Evolutionary conservation across 2,888 invertebrate genomes (phyloP).

Genomic region (Amphipyra tragopoginis): DNA sequence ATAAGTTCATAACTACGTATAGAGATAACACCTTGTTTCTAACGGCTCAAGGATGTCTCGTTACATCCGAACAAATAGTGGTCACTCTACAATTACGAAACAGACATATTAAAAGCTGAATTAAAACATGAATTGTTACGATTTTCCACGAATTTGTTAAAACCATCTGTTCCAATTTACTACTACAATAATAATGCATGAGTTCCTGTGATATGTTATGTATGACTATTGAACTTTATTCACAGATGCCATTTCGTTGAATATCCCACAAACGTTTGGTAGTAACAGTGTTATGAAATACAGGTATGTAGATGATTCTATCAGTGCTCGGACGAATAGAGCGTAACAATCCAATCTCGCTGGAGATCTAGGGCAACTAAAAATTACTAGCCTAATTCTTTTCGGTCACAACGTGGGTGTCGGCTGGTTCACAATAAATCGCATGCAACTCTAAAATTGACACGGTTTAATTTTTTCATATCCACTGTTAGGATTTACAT

Average conservation of each 20-base stretch:
- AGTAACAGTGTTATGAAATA: conserved; percentile 21
- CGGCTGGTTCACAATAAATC: conserved; percentile 23
- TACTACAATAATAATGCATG: too few relatives aligned
- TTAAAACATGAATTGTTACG: not conserved
- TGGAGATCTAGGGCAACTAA: conserved; percentile 60
- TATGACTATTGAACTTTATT: too few relatives aligned
- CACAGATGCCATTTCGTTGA: too few relatives aligned
- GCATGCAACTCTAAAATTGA: conserved; percentile 35
- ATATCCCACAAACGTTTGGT: not conserved
- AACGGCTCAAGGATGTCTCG: not conserved
- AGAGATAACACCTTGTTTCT: too few relatives aligned
- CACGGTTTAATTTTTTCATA: conserved; percentile 35
- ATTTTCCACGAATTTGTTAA: not conserved
- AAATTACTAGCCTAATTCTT: conserved; percentile 58
- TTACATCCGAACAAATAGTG: not conserved
- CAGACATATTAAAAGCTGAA: not conserved
- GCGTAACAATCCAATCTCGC: conserved; percentile 50
- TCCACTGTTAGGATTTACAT: not conserved
- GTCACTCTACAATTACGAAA: not conserved
- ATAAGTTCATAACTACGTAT: too few relatives aligned
- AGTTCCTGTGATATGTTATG: too few relatives aligned
- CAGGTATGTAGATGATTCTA: conserved; percentile 22
- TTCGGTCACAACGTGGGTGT: conserved; percentile 45
- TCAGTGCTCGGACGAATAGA: conserved; percentile 29
- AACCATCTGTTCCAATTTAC: not conserved